Evolutionary conservation across 2,113 vertebrate species (phyloP).

Genomic region (Chaetops frenatus): DNA sequence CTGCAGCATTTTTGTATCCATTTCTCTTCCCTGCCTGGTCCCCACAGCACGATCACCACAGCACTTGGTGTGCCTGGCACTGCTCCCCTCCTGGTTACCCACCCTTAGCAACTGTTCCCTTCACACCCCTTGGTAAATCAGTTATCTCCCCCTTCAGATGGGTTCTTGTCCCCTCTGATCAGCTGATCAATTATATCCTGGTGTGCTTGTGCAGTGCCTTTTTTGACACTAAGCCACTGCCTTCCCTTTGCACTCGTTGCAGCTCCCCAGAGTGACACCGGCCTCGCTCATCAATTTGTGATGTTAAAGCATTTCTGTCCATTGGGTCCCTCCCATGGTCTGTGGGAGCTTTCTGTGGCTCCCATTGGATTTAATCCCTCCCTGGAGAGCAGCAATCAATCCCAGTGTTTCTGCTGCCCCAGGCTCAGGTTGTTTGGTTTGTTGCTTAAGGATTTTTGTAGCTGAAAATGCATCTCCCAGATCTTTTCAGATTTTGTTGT

Average conservation of each 20-base stretch:
- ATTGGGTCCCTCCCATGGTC: neutral
- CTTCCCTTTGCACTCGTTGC: accelerated
- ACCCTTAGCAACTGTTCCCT: neutral
- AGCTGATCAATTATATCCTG: neutral
- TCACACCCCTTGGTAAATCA: neutral
- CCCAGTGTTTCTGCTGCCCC: neutral
- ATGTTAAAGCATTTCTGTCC: neutral
- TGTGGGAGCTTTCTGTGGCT: neutral
- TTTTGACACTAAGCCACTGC: accelerated
- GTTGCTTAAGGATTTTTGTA: neutral
- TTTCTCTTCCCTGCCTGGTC: neutral
- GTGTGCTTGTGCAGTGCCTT: neutral
- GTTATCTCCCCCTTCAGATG: neutral
- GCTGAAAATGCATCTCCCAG: neutral
- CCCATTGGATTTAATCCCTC: neutral
- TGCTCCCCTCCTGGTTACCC: accelerated
- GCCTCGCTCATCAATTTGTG: neutral
- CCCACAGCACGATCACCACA: accelerated
- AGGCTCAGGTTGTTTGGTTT: neutral
- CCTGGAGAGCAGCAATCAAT: neutral
- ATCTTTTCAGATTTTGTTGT: neutral
- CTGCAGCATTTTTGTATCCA: neutral
- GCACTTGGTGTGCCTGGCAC: neutral
- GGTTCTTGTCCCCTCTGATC: neutral
- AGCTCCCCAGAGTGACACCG: neutral